Base-by-base conservation (phyloP, 2,888 invertebrate species). In the Nasonia oneida region DNA sequence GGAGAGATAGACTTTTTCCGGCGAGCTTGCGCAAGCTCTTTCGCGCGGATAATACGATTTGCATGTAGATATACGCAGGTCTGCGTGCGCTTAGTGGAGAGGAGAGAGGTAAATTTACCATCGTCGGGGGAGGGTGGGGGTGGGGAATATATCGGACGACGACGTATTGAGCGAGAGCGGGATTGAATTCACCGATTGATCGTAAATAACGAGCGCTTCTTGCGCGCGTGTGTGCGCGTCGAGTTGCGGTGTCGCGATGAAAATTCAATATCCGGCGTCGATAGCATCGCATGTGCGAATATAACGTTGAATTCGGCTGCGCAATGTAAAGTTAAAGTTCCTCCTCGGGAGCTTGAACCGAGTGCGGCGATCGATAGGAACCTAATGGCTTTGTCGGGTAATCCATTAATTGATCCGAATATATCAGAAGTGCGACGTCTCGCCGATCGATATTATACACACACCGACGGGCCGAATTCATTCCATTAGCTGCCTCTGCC, bases 401-500 rank as follows among this genome's bases (percentile, higher is more conserved):
- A 88, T 87, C 87, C 87, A 84, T 83, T 88, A 89, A 89, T 89
- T 87, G 89, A 88, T 87, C 88, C 87, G 87, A 87, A 89, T 88
- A 88, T 87, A 87, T 81, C 74, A 67, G 78, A 10, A 15, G 12
- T 1, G n/a, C 29, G 8, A 5, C 42, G 50, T 10, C n/a, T 23
- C 29, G 8, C 1, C 5, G 4, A 18, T 23, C 10, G 14, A 57
- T 57, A 37, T 57, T 29, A 29, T 29, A 29, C 1, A 29, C 29
- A 37, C 10, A n/a, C 5, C 0, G 15, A 12, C n/a, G 1, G 29
- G 29, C 57, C 53, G 67, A 64, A 73, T 79, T 84, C 73, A 18
- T 84, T 84, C 73, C 78, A 84, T 84, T 78, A 84, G 57, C 81
- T 29, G 18, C 61, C 12, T 10, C 47, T 47, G 47, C 12, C 10